Base-by-base conservation (phyloP, 2,888 invertebrate genomes). In the Dasysyrphus albostriatus region DNA sequence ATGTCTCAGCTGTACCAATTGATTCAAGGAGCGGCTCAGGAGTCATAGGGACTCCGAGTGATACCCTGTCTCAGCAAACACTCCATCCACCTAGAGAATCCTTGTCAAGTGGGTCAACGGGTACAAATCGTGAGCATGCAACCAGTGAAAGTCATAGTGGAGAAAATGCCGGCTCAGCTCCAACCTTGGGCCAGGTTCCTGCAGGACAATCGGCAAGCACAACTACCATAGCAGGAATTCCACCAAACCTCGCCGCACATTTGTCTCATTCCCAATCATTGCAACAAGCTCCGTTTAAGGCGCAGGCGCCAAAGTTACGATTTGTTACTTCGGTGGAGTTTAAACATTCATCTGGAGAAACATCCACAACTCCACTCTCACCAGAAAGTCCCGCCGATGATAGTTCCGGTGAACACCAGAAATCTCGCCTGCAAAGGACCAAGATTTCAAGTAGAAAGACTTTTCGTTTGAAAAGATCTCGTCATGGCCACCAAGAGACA, bases 361-460 rank as follows among this genome's bases (percentile, higher is more conserved):
- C 95, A 29, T 95, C 96, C 24, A 95, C 94, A 88, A 96, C 96
- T 54, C 96, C 96, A 0, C 92, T 96, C 81, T 96, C 96, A 56
- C 97, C 97, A 24, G 95, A 94, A 89, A 95, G 95, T 91, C 95
- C 95, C 37, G 94, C 93, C 49, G 95, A 95, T 90, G 95, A 95
- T 89, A 95, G 95, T 89, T 95, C 95, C 1, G 95, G 95, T 24
- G 95, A 95, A 91, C 94, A 91, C 92, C 94, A 89, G 92, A 94
- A 92, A 93, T 94, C 91, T 42, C 94, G 98, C 5, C 94, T 98
- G 78, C 98, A 98, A 91, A 94, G 98, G 24, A 96, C 98, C 74
- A 98, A 98, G 93, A 98, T 98, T 44, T 98, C 98, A 91, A 98
- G 98, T 90, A 95, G 98, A 90, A 98, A 98, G 93, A 98, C 98